A percentile compares a stretch with the other conserved stretches of the same genome.
Conservation (phyloP, 92 coral and sea anemone species). For the Pocillopora grandis region DNA sequence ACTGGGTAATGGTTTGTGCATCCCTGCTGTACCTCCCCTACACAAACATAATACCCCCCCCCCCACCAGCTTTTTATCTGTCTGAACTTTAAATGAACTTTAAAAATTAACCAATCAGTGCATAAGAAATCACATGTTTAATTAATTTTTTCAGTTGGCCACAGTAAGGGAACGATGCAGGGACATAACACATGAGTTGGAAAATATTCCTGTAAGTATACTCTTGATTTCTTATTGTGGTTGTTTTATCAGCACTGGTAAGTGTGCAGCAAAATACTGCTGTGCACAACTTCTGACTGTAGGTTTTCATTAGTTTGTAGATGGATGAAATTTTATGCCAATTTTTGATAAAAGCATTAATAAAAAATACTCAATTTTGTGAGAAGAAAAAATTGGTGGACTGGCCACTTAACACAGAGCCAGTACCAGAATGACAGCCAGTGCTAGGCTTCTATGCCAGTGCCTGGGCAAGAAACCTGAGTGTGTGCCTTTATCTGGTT, state of each 20-base stretch:
- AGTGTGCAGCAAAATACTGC: not conserved
- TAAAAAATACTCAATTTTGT: too few relatives aligned
- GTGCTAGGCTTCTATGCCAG: too few relatives aligned
- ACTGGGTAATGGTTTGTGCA: conserved; percentile 17
- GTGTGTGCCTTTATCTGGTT: too few relatives aligned
- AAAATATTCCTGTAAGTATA: too few relatives aligned
- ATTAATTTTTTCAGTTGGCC: conserved; percentile 30
- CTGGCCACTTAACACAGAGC: conserved; percentile 4
- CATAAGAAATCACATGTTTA: not conserved
- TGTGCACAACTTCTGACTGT: conserved; percentile 28
- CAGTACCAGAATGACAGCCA: too few relatives aligned
- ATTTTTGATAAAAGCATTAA: too few relatives aligned
- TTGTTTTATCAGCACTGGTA: too few relatives aligned
- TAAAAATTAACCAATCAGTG: conserved; percentile 27
- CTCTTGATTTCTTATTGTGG: too few relatives aligned
- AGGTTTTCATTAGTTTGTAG: not conserved
- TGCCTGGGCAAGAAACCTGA: too few relatives aligned
- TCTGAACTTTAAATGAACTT: conserved; percentile 25
- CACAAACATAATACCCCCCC: conserved; percentile 35
- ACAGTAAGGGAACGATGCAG: conserved; percentile 30
- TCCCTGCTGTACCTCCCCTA: conserved; percentile 37
- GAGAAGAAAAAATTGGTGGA: not conserved
- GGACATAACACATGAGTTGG: conserved; percentile 36
- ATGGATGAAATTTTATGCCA: too few relatives aligned
- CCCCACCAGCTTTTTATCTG: conserved; percentile 32